phyloP scores from a whole-genome alignment of 2,888 invertebrate genomes.

The Frankliniella intonsa region DNA sequence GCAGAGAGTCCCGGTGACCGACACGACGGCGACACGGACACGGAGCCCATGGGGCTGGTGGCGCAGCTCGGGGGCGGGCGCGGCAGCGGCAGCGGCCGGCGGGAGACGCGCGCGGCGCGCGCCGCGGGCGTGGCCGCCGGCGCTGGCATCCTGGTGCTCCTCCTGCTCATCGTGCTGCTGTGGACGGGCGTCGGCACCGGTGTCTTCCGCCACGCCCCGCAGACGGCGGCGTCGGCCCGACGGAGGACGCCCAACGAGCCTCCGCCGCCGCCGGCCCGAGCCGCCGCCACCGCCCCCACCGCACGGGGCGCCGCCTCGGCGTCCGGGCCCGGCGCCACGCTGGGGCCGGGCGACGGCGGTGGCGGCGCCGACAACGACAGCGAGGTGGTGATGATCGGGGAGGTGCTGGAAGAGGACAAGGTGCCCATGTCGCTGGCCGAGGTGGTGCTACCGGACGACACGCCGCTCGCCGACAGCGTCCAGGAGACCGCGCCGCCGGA shows the following conservation, averaged over 20 bases:
- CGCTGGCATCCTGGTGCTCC: conserved; percentile 33
- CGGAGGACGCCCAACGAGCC: neutral
- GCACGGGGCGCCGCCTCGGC: neutral
- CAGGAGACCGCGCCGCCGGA: neutral
- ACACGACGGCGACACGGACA: conserved; percentile 10
- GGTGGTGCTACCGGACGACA: neutral
- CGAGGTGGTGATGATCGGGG: conserved; percentile 3
- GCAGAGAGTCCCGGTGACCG: conserved; percentile 20
- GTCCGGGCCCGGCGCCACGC: conserved; percentile 6
- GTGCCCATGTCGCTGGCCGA: neutral
- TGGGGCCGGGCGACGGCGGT: conserved; percentile 7
- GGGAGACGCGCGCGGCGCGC: conserved; percentile 31
- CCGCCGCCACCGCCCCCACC: neutral
- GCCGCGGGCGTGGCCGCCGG: conserved; percentile 34
- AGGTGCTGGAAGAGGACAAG: conserved; percentile 5
- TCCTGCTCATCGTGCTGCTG: conserved; percentile 34
- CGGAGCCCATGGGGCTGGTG: conserved; percentile 8
- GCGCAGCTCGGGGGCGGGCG: neutral
- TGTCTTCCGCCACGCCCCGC: conserved; percentile 32
- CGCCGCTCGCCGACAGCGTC: conserved; percentile 6
- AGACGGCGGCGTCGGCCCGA: conserved; percentile 13
- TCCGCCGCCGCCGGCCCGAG: neutral
- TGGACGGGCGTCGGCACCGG: conserved; percentile 36
- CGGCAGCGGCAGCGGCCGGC: neutral
- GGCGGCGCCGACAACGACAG: conserved; percentile 13